Evolutionary conservation across 2,113 vertebrate species (phyloP).

Genomic region (Albula glossodonta): DNA sequence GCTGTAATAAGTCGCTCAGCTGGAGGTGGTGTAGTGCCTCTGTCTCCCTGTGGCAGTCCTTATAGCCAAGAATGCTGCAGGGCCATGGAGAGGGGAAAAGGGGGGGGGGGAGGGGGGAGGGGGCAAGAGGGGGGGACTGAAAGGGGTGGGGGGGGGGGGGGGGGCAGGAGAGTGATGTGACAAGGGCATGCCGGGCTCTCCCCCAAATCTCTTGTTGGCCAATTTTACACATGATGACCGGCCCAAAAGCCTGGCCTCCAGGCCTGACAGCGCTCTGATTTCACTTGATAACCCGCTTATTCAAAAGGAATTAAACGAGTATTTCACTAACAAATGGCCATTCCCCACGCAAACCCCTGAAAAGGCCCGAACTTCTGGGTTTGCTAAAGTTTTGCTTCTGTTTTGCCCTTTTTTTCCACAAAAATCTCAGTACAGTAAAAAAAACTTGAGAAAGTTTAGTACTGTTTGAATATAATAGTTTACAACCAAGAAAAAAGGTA

Average conservation of each 20-base stretch:
- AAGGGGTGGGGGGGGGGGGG: slow-evolving; percentile 60
- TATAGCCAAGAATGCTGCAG: slow-evolving; percentile 83
- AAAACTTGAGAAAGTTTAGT: not conserved
- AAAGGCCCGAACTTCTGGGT: slow-evolving; percentile 50
- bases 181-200: slow-evolving; percentile 88
- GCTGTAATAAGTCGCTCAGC: slow-evolving; percentile 96
- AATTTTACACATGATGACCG: slow-evolving; percentile 97
- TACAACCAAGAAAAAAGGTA: not conserved
- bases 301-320: slow-evolving; percentile 98
- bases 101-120: slow-evolving; percentile 80
- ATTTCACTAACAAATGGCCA: slow-evolving; percentile 78
- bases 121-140: slow-evolving; percentile 71
- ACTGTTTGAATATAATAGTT: not conserved
- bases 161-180: slow-evolving; percentile 86
- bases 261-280: slow-evolving; percentile 87
- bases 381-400: slow-evolving; percentile 36
- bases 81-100: slow-evolving; percentile 80
- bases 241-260: slow-evolving; percentile 86
- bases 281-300: slow-evolving; percentile 98
- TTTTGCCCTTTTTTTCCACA: not conserved
- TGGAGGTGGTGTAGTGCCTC: slow-evolving; percentile 93
- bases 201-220: slow-evolving; percentile 95
- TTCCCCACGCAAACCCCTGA: slow-evolving; percentile 45
- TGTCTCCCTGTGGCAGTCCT: slow-evolving; percentile 91
- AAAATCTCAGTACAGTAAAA: not conserved